Evolutionary conservation across 1,140 invertebrate species (phyloP), one percentile per base, ranked within the genome.

Genomic region (Drosophila eugracilis): DNA sequence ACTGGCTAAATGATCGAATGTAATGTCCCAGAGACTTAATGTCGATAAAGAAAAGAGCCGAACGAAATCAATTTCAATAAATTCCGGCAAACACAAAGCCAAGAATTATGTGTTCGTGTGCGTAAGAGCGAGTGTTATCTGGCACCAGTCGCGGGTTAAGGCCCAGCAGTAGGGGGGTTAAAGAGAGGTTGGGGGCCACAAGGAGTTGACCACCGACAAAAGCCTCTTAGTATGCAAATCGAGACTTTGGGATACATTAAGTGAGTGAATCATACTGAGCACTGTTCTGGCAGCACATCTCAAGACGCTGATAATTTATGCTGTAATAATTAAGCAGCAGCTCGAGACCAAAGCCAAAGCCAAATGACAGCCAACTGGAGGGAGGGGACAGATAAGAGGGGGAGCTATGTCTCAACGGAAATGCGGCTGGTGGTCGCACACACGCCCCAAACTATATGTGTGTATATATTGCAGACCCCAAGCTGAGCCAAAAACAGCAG

Each of bases 211-310:
- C 54, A 73, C 34, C 65, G 44, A 85, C 75, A 79, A 85, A 81
- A 88, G 73, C 77, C 77, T 88, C 77, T 86, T 86, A 86, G 81
- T 86, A 86, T 86, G 81, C 81, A 86, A 86, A 85, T 81, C 76
- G 67, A 80, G 62, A 69, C 54, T 60, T 63, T 60, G 60, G 55
- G 54, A 28, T 63, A 63, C 77, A 79, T 80, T 81, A 80, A 81
- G 73, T 73, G 77, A 71, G 81, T 81, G 81, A 81, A 66, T 81
- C 81, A 81, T 77, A 75, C 63, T 21, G 28, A 52, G 45, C 63
- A 30, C 70, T 44, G 55, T 39, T 52, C 44, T 69, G 41, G 67
- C 66, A 72, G 58, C 72, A 69, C 72, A 74, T 69, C 73, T 88
- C 67, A 81, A 85, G 81, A 81, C 72, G 67, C 77, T 45, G 83